A percentile compares a stretch with the other conserved stretches of the same genome.
Conservation (phyloP, 1,140 invertebrate genomes). For the Tribolium castaneum region DNA sequence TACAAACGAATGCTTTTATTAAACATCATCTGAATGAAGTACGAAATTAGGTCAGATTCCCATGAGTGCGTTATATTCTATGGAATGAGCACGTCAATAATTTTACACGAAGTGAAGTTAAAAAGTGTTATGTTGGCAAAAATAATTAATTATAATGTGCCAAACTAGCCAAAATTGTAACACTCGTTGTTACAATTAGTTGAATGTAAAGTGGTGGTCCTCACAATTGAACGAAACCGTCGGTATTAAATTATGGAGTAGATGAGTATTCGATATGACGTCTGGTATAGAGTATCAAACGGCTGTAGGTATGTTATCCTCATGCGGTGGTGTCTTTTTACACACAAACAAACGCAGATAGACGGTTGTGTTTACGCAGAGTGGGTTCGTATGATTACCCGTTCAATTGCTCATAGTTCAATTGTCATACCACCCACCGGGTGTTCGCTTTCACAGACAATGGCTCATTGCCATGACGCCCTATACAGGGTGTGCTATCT, state of each 20-base stretch:
- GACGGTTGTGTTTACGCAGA: not conserved
- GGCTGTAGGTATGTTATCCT: too few species aligned
- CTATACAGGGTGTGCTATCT: not conserved
- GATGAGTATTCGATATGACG: not conserved
- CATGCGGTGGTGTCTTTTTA: constrained; percentile 18
- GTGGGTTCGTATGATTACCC: constrained; percentile 19
- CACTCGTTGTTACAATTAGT: not conserved
- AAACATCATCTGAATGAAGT: too few species aligned
- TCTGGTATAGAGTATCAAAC: constrained; percentile 19
- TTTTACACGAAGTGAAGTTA: too few species aligned
- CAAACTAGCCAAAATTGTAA: too few species aligned
- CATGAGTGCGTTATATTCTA: too few species aligned
- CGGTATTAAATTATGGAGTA: not conserved
- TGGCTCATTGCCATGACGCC: constrained; percentile 1
- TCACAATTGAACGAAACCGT: not conserved
- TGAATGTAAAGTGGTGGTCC: not conserved
- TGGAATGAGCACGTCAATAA: too few species aligned
- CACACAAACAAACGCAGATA: not conserved
- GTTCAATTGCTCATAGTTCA: constrained; percentile 43
- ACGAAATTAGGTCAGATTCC: too few species aligned
- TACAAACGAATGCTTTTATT: too few species aligned
- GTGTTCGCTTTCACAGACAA: constrained; percentile 38
- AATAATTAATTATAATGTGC: too few species aligned
- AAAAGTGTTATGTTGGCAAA: too few species aligned
- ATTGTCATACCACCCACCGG: constrained; percentile 35